Percentiles rank a stretch among this genome's conserved stretches.
Conservation (phyloP, 2,113 vertebrate species). For the Elephantulus edwardii region DNA sequence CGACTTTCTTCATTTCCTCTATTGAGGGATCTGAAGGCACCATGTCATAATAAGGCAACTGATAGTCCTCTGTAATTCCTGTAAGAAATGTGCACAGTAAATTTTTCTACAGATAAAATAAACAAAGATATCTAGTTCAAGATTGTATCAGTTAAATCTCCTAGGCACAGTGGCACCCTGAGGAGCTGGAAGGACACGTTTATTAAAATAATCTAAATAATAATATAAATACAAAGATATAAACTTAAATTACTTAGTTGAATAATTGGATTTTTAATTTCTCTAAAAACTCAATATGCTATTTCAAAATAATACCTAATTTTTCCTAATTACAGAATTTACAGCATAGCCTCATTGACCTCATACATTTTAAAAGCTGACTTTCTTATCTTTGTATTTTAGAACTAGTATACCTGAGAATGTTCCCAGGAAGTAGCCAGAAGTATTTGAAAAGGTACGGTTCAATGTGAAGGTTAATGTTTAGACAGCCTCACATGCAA, state of each 20-base stretch:
- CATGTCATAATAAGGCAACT: constrained; percentile 96
- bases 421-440: no score
- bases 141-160: constrained; percentile 22
- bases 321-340: constrained; percentile 6
- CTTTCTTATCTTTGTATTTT: not conserved
- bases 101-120: not conserved
- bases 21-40: constrained; percentile 98
- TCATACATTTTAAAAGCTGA: constrained; percentile 6
- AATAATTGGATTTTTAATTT: constrained; percentile 29
- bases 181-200: not conserved
- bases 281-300: not conserved
- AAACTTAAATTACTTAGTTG: not conserved
- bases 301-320: constrained; percentile 7
- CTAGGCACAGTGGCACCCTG: not conserved
- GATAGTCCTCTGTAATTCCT: constrained; percentile 96
- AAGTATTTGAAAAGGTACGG: no score
- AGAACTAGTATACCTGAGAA: not conserved
- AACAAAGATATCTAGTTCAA: constrained; percentile 25
- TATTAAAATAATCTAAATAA: constrained; percentile 38
- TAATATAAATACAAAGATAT: not conserved
- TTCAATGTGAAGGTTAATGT: no score
- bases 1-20: constrained; percentile 96
- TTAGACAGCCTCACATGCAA: no score
- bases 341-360: not conserved
- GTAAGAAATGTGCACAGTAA: not conserved